Conservation (phyloP, 2,797 vertebrate species). For the Tadarida brasiliensis region DNA sequence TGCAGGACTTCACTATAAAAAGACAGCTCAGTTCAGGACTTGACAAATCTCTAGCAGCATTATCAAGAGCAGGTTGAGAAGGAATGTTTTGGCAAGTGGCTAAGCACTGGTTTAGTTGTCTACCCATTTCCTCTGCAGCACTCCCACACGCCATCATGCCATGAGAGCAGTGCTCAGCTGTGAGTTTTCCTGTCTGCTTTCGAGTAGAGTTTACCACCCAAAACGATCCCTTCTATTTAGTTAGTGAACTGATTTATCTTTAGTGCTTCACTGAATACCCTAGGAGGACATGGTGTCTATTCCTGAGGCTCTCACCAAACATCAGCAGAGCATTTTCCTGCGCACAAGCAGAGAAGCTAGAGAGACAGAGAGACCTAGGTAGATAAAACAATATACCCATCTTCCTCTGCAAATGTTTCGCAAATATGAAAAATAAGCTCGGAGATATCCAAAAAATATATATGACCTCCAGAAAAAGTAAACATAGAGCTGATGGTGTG, state of each 20-base stretch:
- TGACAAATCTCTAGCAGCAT: not conserved
- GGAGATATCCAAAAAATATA: not conserved
- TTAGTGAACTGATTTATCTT: not conserved
- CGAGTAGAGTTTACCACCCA: not conserved
- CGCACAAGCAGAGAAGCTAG: no score
- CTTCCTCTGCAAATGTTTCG: not conserved
- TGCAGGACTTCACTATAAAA: not conserved
- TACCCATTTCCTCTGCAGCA: not conserved
- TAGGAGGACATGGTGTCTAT: not conserved
- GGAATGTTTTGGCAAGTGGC: not conserved
- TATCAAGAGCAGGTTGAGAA: not conserved
- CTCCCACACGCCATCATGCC: not conserved
- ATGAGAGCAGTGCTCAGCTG: not conserved
- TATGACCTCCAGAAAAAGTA: not conserved
- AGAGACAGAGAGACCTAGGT: not conserved
- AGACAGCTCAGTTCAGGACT: not conserved
- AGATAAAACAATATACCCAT: not conserved
- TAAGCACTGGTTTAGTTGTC: not conserved
- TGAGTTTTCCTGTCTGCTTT: not conserved
- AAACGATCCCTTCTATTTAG: not conserved
- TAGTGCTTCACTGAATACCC: no score
- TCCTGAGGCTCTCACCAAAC: not conserved
- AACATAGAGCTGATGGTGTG: not conserved
- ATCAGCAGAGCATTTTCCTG: not conserved
- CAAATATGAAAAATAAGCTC: not conserved